phyloP scores from a whole-genome alignment of 1,140 invertebrate species.

The Doryteuthis pealeii region DNA sequence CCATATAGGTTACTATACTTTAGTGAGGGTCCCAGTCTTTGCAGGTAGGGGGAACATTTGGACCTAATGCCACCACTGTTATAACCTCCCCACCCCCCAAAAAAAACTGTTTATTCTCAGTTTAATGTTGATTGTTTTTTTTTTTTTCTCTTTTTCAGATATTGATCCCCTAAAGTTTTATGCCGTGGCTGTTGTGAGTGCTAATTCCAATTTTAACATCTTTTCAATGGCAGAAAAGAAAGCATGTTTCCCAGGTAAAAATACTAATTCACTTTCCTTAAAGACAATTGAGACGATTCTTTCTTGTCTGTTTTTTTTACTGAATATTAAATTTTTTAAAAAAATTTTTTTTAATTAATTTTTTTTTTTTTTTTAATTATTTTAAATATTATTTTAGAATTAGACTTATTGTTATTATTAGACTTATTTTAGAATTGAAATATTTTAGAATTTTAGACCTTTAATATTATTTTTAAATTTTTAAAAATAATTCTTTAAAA shows the following conservation, averaged over 20 bases:
- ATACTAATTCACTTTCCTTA: too few relatives aligned
- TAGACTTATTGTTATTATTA: background rate
- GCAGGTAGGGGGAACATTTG: too few relatives aligned
- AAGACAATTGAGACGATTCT: background rate
- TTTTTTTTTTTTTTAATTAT: background rate
- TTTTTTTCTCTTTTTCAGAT: slow-evolving; percentile 35
- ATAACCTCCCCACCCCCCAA: too few relatives aligned
- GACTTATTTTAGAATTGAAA: background rate
- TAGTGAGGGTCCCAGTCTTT: too few relatives aligned
- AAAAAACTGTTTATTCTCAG: background rate
- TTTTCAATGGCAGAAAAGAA: slow-evolving; percentile 70
- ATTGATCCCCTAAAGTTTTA: slow-evolving; percentile 73
- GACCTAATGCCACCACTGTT: too few relatives aligned
- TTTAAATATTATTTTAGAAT: background rate
- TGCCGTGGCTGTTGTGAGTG: slow-evolving; percentile 83
- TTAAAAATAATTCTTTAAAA: too few relatives aligned
- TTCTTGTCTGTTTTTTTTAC: background rate
- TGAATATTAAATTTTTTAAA: background rate
- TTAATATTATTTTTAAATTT: background rate
- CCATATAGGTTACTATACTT: too few relatives aligned
- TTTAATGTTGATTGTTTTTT: background rate
- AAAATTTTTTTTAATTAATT: background rate
- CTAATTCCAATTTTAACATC: slow-evolving; percentile 66
- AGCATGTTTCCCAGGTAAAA: slow-evolving; percentile 69
- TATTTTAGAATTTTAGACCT: background rate